Percentiles rank a stretch among this genome's conserved stretches.
phyloP scores from a whole-genome alignment of 2,113 vertebrate genomes.

The Entelurus aequoreus region DNA sequence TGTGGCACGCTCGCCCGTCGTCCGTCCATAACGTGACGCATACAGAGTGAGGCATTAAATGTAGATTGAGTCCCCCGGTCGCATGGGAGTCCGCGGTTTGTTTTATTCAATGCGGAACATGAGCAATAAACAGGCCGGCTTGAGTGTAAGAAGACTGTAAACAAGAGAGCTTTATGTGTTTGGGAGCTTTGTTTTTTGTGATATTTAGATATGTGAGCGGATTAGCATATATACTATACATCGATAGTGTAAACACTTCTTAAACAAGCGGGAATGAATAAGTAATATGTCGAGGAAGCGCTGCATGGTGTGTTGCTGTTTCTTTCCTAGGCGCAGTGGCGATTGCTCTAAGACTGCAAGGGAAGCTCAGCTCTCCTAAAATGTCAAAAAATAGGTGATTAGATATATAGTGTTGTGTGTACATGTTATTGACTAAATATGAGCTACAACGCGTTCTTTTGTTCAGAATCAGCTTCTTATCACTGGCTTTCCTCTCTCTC shows the following conservation, averaged over 20 bases:
- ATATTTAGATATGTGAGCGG: conserved; percentile 10
- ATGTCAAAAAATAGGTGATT: no score
- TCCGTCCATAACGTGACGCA: conserved; percentile 49
- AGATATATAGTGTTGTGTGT: no score
- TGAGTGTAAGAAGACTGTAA: conserved; percentile 19
- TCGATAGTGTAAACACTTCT: conserved; percentile 62
- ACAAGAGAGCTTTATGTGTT: conserved; percentile 30
- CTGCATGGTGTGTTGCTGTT: background rate
- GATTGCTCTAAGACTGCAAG: no score
- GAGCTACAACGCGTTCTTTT: no score
- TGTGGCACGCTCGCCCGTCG: conserved; percentile 39
- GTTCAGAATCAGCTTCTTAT: no score
- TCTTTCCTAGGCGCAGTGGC: no score
- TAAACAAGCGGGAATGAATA: conserved; percentile 65
- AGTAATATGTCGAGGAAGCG: conserved; percentile 53
- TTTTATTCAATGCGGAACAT: conserved; percentile 14
- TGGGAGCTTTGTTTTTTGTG: conserved; percentile 27
- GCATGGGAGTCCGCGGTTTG: conserved; percentile 16
- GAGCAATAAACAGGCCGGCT: conserved; percentile 6
- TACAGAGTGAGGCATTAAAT: conserved; percentile 52
- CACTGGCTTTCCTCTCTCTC: no score
- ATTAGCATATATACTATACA: conserved; percentile 33
- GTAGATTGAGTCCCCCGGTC: conserved; percentile 28
- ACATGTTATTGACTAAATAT: no score
- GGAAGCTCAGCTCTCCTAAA: no score